Evolutionary conservation across 2,888 invertebrate species (phyloP).

Genomic region (Eupithecia exiguata): DNA sequence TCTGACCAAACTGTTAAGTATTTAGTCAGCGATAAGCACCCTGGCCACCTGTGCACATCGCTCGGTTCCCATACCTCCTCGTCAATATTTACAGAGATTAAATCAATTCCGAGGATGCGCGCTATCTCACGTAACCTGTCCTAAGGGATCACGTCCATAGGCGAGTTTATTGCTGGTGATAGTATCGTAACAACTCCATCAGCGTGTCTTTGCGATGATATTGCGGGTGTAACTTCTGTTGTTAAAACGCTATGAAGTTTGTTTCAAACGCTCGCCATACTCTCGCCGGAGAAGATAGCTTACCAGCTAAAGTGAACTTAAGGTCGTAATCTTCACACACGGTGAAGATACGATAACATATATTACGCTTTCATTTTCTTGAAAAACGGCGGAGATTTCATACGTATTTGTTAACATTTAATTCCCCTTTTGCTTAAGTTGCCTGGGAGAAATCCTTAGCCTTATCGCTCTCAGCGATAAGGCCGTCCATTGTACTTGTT

Average conservation of each 20-base stretch:
- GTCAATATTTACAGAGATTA: constrained; percentile 82
- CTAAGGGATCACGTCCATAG: not conserved
- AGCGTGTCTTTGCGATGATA: not conserved
- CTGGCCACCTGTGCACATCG: constrained; percentile 80
- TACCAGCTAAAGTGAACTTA: not conserved
- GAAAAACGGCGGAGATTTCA: no score
- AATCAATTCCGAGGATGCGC: constrained; percentile 71
- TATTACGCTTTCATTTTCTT: no score
- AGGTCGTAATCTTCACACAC: no score
- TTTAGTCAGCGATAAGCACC: constrained; percentile 31
- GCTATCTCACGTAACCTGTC: constrained; percentile 61
- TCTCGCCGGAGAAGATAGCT: not conserved
- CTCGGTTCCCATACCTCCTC: constrained; percentile 70
- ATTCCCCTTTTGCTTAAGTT: no score
- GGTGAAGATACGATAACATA: no score
- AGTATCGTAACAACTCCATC: not conserved
- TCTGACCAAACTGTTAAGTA: constrained; percentile 4
- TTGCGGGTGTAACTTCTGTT: not conserved
- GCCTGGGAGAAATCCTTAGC: no score
- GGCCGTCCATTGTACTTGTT: no score
- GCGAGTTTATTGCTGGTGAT: not conserved
- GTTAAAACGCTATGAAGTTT: not conserved
- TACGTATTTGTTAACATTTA: no score
- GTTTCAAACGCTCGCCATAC: not conserved
- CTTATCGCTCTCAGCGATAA: no score